These are phyloP conservation scores for Zophobas atratus DNA, from an alignment of 1,140 invertebrate species.

Conservation along the genomic window DNA sequence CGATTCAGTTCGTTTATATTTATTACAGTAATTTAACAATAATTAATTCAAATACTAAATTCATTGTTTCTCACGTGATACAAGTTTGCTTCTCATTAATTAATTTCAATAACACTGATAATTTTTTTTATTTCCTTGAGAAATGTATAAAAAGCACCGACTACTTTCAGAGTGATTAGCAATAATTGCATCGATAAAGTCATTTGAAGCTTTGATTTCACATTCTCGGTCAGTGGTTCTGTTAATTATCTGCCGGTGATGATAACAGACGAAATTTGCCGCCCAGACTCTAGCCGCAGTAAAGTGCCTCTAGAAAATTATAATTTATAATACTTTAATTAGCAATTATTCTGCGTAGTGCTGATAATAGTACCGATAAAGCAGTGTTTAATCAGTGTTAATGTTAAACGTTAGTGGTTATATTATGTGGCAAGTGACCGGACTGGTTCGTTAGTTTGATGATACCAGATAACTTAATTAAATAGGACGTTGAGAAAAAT, in stretches of 20 bases:
- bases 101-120: background rate
- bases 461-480: constrained; percentile 40
- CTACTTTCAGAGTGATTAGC: background rate
- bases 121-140: constrained; percentile 6
- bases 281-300: background rate
- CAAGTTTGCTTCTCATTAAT: background rate
- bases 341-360: constrained; percentile 46
- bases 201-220: constrained; percentile 22
- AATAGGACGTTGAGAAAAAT: constrained; percentile 32
- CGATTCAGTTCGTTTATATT: too few species aligned
- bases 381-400: constrained; percentile 51
- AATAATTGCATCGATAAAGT: constrained; percentile 15
- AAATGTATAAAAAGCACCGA: background rate
- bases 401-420: constrained; percentile 47
- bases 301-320: background rate
- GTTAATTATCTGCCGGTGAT: background rate
- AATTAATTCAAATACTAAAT: background rate
- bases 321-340: constrained; percentile 51
- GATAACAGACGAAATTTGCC: background rate
- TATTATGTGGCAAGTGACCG: constrained; percentile 44
- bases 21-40: too few species aligned
- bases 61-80: too few species aligned
- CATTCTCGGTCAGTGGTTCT: background rate
- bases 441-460: constrained; percentile 51
- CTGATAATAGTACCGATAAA: constrained; percentile 45